Evolutionary conservation across 2,113 vertebrate genomes (phyloP), one percentile per base, ranked within the genome.

Genomic region (Harpagus bidentatus): DNA sequence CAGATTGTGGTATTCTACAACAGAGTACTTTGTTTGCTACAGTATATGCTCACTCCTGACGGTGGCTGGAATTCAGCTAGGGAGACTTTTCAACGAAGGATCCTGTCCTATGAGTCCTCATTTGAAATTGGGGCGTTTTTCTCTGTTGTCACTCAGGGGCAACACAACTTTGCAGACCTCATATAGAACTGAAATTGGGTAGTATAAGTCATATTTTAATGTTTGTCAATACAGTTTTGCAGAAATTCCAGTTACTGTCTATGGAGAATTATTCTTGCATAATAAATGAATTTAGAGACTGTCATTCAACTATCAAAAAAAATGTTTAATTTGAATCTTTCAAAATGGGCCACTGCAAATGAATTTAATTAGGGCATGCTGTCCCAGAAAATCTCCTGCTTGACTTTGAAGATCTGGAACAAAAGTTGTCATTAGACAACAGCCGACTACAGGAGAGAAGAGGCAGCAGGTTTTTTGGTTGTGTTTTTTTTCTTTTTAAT

Each of bases 291-390:
- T 89, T 89, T 91, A 72, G 84, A 87, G 79, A 19, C 81, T 66
- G 36, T 66, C 43, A 50, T 89, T 92, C 69, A 50, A 3, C 43
- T 86, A 71, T 18, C 9, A 76, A 79, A 95, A 92, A 38, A 90
- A 67, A 31, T 16, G 9, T 58, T 92, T 63, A 88, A 95, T 92
- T 86, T 94, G 34, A 79, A 61, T 86, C 61, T 72, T 87, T 72
- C 36, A 72, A 97, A 95, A 28, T 95, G 86, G 93, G 83, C 31
- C 12, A 11, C 42, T 1, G 6, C 61, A 91, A 92, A 86, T 89
- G 19, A 97, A 84, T 91, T 95, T 97, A 97, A 97, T 94, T 93
- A 94, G 96, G 78, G 21, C 93, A 50, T 28, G 22, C 61, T 84
- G 93, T 82, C 88, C 97, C 91, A 96, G 88, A 95, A 95, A 96